Conservation (phyloP, 2,888 invertebrate genomes). For the Aphidoletes aphidimyza region DNA sequence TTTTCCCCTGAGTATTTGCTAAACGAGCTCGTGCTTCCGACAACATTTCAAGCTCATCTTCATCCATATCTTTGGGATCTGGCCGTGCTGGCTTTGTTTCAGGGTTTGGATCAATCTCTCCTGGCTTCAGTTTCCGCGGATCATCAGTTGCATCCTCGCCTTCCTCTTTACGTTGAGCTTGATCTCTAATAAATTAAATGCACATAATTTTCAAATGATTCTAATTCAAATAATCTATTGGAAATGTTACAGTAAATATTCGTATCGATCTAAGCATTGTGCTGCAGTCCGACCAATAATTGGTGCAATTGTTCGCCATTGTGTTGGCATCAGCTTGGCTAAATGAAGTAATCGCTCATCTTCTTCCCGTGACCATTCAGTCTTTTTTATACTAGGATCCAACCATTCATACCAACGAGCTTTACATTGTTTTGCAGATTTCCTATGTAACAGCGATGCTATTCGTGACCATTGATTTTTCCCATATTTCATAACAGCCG, state of each 20-base stretch:
- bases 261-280: slow-evolving; percentile 97
- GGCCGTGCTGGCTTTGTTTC: slow-evolving; percentile 99
- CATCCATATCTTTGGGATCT: slow-evolving; percentile 99
- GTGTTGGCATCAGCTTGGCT: slow-evolving; percentile 99
- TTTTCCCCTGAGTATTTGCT: slow-evolving; percentile 98
- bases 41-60: slow-evolving; percentile 99
- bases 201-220: slow-evolving; percentile 32
- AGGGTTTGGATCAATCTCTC: slow-evolving; percentile 99
- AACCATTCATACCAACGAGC: slow-evolving; percentile 99
- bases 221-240: background rate
- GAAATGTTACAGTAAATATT: slow-evolving; percentile 87
- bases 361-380: slow-evolving; percentile 99
- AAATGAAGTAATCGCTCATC: slow-evolving; percentile 97
- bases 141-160: slow-evolving; percentile 93
- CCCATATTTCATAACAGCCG: slow-evolving; percentile 99
- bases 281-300: slow-evolving; percentile 99
- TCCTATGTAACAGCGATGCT: slow-evolving; percentile 95
- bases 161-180: slow-evolving; percentile 96
- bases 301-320: slow-evolving; percentile 99
- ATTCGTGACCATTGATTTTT: slow-evolving; percentile 99
- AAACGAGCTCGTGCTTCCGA: slow-evolving; percentile 98
- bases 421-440: slow-evolving; percentile 99
- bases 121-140: slow-evolving; percentile 96
- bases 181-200: slow-evolving; percentile 75
- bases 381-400: slow-evolving; percentile 99